These are phyloP conservation scores for Pangasius krempfi DNA, from an alignment of 2,797 vertebrate genomes.

Conservation along the genomic window DNA sequence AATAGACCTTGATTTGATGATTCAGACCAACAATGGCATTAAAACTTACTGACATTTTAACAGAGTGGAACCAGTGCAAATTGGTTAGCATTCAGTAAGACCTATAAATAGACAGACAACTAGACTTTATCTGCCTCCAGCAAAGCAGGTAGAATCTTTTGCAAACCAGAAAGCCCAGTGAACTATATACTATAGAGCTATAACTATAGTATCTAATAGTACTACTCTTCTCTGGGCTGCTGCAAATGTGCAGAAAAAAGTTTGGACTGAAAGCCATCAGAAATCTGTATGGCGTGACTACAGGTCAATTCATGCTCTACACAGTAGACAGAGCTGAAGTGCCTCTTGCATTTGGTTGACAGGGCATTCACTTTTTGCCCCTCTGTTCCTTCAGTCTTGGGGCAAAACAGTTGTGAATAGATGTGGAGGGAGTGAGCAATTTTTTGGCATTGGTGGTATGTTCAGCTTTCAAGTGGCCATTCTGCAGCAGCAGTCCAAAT, in stretches of 20 bases:
- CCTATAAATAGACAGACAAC: neutral
- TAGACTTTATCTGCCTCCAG: no score
- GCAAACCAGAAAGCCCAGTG: neutral
- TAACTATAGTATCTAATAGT: neutral
- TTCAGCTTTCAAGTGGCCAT: conserved; percentile 10
- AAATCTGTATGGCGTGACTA: neutral
- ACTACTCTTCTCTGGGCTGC: neutral
- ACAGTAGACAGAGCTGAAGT: neutral
- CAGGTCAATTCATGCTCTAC: conserved; percentile 19
- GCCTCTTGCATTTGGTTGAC: conserved; percentile 33
- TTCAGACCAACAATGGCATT: conserved; percentile 27
- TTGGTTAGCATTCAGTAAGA: neutral
- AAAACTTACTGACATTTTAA: conserved; percentile 25
- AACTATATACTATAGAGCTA: neutral
- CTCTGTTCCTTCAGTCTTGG: neutral
- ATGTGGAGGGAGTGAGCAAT: neutral
- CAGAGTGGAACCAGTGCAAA: neutral
- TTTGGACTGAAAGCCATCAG: conserved; percentile 26
- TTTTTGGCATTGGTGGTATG: neutral
- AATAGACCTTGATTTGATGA: conserved; percentile 46
- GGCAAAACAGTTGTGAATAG: neutral
- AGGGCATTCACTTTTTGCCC: neutral
- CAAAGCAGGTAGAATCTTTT: neutral
- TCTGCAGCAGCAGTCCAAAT: conserved; percentile 21
- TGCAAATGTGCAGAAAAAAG: neutral